phyloP scores from a whole-genome alignment of 2,113 vertebrate genomes.

The Alaudala cheleensis region DNA sequence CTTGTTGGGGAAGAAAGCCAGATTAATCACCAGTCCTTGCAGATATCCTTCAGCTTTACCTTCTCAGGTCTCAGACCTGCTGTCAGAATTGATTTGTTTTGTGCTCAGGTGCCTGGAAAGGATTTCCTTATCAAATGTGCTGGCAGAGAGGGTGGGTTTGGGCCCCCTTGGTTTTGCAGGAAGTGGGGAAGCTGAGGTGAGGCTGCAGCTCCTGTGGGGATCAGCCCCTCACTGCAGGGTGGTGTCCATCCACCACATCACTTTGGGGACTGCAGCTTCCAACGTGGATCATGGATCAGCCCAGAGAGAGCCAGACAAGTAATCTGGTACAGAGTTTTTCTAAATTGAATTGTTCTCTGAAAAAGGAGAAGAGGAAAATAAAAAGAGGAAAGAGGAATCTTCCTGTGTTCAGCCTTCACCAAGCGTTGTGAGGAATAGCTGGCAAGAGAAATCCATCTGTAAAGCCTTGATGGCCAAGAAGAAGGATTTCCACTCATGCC shows the following conservation, averaged over 20 bases:
- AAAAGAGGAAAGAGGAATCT: neutral
- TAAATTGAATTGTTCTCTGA: neutral
- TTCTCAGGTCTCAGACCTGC: neutral
- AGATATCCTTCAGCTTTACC: neutral
- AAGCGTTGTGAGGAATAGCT: neutral
- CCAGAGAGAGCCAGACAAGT: neutral
- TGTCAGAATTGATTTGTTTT: neutral
- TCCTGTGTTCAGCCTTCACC: neutral
- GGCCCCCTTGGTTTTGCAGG: neutral
- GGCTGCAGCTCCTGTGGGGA: neutral
- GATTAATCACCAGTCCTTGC: neutral
- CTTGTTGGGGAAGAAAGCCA: neutral
- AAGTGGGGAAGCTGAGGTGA: neutral
- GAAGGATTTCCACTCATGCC: conserved; percentile 16
- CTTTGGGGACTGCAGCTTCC: fast-evolving
- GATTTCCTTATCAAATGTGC: neutral
- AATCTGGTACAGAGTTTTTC: neutral
- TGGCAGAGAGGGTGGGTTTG: neutral
- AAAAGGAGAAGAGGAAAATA: neutral
- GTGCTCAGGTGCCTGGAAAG: neutral
- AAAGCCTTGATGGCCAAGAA: neutral
- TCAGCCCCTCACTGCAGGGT: neutral
- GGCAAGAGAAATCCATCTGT: neutral
- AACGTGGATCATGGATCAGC: neutral
- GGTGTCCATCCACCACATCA: fast-evolving